Percentiles rank a stretch among this genome's conserved stretches.
Conservation (phyloP, 2,113 vertebrate species). For the Apaloderma vittatum region DNA sequence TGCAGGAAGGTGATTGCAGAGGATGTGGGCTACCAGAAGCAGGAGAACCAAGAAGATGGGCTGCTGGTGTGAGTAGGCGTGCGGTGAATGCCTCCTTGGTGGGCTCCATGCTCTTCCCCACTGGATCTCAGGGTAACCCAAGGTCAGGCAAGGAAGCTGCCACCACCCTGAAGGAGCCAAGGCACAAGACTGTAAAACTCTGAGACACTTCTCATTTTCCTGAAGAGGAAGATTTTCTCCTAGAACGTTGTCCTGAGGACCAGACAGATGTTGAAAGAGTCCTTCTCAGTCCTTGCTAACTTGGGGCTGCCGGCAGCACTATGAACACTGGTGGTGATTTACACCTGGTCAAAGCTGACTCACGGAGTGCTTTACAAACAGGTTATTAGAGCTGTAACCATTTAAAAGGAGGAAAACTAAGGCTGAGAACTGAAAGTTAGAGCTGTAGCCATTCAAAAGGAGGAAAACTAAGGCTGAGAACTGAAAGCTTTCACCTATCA, state of each 20-base stretch:
- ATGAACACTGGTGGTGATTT: background rate
- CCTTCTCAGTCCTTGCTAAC: background rate
- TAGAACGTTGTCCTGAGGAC: background rate
- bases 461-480: background rate
- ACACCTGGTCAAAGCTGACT: background rate
- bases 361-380: background rate
- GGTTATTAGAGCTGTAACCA: background rate
- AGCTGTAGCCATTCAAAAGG: background rate
- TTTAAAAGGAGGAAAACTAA: background rate
- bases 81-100: background rate
- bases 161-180: background rate
- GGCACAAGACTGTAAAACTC: background rate
- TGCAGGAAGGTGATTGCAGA: background rate
- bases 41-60: background rate
- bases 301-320: background rate
- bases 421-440: background rate
- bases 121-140: background rate
- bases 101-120: background rate
- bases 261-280: background rate
- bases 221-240: background rate
- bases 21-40: constrained; percentile 15
- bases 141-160: background rate
- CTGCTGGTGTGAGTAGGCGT: background rate
- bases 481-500: background rate
- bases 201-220: background rate